phyloP scores from a whole-genome alignment of 2,797 vertebrate species.

The Uromys caudimaculatus region DNA sequence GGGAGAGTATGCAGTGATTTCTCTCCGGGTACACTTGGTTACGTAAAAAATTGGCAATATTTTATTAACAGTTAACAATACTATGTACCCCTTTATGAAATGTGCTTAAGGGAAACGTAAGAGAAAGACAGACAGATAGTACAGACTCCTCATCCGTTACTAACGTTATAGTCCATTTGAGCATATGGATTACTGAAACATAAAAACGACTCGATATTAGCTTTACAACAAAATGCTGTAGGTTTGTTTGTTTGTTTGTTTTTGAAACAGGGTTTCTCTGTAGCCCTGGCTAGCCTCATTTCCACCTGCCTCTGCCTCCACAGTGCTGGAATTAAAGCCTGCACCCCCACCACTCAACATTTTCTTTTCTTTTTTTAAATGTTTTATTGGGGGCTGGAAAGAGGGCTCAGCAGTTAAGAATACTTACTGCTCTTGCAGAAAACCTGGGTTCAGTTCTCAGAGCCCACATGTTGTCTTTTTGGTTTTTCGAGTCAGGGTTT shows the following conservation, averaged over 20 bases:
- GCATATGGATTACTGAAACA: constrained; percentile 14
- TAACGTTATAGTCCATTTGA: neutral
- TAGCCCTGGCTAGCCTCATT: neutral
- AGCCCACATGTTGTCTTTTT: neutral
- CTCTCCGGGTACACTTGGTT: neutral
- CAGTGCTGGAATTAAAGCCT: neutral
- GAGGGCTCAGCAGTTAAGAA: neutral
- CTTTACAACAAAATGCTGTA: neutral
- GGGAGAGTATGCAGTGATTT: neutral
- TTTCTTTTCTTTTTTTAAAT: neutral
- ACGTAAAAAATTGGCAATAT: neutral
- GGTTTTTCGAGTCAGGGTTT: too few species aligned
- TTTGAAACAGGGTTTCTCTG: neutral
- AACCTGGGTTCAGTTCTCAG: neutral
- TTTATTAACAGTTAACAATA: neutral
- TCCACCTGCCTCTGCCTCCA: neutral
- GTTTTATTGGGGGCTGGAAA: neutral
- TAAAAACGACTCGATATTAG: constrained; percentile 25
- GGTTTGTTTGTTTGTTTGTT: neutral
- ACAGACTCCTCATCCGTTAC: neutral
- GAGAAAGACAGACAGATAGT: neutral
- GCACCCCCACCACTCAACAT: neutral
- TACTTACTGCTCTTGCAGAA: neutral
- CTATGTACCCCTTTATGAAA: neutral
- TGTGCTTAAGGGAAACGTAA: constrained; percentile 16